Percentiles rank a stretch among this genome's conserved stretches.
phyloP scores from a whole-genome alignment of 92 coral and sea anemone species.

The Isaurus tuberculatus region DNA sequence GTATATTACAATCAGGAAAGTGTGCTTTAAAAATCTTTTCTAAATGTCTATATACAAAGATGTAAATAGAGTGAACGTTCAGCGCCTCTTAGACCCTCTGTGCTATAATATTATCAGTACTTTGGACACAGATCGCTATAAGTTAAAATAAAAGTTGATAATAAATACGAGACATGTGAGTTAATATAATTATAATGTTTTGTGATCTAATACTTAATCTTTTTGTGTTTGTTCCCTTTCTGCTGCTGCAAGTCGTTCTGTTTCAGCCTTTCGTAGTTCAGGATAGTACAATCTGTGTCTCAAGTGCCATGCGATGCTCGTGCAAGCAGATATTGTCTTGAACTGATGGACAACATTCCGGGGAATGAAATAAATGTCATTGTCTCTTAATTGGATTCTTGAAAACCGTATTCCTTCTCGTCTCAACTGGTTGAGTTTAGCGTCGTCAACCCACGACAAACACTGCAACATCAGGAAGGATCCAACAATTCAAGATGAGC shows the following conservation, averaged over 20 bases:
- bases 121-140: slow-evolving; percentile 13
- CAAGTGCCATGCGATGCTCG: slow-evolving; percentile 99
- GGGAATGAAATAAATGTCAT: slow-evolving; percentile 97
- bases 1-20: neutral
- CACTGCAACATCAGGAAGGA: slow-evolving; percentile 70
- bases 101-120: slow-evolving; percentile 28
- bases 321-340: slow-evolving; percentile 92
- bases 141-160: slow-evolving; percentile 20
- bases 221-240: slow-evolving; percentile 16
- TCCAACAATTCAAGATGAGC: too few relatives aligned
- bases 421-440: slow-evolving; percentile 93
- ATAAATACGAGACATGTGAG: slow-evolving; percentile 3
- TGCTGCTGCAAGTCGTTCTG: slow-evolving; percentile 9
- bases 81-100: neutral
- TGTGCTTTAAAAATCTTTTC: slow-evolving; percentile 31
- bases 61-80: neutral
- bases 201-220: neutral
- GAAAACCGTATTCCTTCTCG: slow-evolving; percentile 92
- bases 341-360: slow-evolving; percentile 97
- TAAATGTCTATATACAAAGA: slow-evolving; percentile 29
- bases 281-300: slow-evolving; percentile 94
- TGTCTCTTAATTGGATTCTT: slow-evolving; percentile 81
- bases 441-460: slow-evolving; percentile 97
- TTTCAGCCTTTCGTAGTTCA: slow-evolving; percentile 53
- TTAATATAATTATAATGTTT: neutral